phyloP scores from a whole-genome alignment of 1,140 invertebrate genomes.

The Drosophila persimilis region DNA sequence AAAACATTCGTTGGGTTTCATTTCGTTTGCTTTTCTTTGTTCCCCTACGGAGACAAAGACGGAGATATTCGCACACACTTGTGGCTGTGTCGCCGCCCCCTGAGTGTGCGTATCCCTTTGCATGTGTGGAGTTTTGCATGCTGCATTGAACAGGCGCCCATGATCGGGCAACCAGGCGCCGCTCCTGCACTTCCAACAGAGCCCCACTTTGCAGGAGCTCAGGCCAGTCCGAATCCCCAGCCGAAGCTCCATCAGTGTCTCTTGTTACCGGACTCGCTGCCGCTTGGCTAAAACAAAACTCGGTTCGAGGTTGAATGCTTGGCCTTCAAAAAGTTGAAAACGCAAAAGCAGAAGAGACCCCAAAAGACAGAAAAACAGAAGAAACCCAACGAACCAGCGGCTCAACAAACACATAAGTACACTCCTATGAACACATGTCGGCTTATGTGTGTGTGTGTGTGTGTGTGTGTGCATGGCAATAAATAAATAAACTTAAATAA shows the following conservation, averaged over 20 bases:
- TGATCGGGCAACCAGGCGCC: conserved; percentile 19
- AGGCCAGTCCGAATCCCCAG: conserved; percentile 4
- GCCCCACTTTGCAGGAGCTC: conserved; percentile 53
- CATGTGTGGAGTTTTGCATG: conserved; percentile 45
- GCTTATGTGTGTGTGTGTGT: conserved; percentile 1
- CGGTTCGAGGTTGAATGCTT: conserved; percentile 60
- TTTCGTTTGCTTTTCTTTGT: conserved; percentile 64
- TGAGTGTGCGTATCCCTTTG: conserved; percentile 1
- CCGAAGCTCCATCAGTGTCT: too few species aligned
- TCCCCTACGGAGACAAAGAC: conserved; percentile 36
- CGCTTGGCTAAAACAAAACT: conserved; percentile 21
- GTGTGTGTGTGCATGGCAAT: conserved; percentile 23
- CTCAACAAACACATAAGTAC: conserved; percentile 30
- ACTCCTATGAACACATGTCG: conserved; percentile 2
- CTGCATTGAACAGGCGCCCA: conserved; percentile 67
- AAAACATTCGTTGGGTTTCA: conserved; percentile 47
- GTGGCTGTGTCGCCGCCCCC: conserved; percentile 21
- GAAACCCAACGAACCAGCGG: conserved; percentile 30
- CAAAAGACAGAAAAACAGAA: conserved; percentile 22
- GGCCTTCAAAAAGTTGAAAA: conserved; percentile 75
- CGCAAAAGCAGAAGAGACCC: conserved; percentile 57
- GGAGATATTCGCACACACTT: conserved; percentile 43
- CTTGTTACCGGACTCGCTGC: too few species aligned
- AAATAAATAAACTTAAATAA: conserved; percentile 52
- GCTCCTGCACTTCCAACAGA: background rate